Evolutionary conservation across 2,113 vertebrate species (phyloP), one percentile per base, ranked within the genome.

Genomic region (Cynopterus brachyotis): DNA sequence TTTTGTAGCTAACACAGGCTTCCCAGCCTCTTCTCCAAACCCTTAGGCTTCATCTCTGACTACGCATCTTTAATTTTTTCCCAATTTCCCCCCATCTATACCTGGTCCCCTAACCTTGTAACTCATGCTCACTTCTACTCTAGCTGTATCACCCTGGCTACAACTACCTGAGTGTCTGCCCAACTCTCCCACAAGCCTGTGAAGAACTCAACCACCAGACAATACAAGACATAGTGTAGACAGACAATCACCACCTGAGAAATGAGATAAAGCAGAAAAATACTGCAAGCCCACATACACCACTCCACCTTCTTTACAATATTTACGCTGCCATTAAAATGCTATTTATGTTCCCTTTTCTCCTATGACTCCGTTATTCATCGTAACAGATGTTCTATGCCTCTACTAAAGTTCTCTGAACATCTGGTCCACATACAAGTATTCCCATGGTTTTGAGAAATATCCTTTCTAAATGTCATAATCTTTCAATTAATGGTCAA

Each of bases 381-480:
- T 28, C 79, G 69, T 91, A 92, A 89, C 94, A 96, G 96, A 95
- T 96, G 96, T 78, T 91, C 64, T 60, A 91, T 50, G 79, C 53
- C 50, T 80, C 45, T 73, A 92, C 93, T 91, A 93, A 97, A 92
- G 95, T 92, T 91, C 89, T 89, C 89, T 57, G 64, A 96, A 93
- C 97, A 98, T 97, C 96, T 97, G 96, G 91, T 86, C 73, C 69
- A 92, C 87, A 96, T 94, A 87, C 40, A 91, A 94, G 53, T 75
- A 97, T 95, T 96, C 96, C 78, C 94, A 95, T 60, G 67, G 95
- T 94, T 95, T 96, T 96, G 95, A 95, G 92, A 95, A 94, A 96
- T 94, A 82, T 90, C 89, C 75, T 97, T 96, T 97, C 69, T 92
- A 95, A 96, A 97, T 97, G 96, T 94, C 97, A 97, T 97, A 70